Base-by-base conservation (phyloP, 2,888 invertebrate genomes). In the Bimastos eiseni region DNA sequence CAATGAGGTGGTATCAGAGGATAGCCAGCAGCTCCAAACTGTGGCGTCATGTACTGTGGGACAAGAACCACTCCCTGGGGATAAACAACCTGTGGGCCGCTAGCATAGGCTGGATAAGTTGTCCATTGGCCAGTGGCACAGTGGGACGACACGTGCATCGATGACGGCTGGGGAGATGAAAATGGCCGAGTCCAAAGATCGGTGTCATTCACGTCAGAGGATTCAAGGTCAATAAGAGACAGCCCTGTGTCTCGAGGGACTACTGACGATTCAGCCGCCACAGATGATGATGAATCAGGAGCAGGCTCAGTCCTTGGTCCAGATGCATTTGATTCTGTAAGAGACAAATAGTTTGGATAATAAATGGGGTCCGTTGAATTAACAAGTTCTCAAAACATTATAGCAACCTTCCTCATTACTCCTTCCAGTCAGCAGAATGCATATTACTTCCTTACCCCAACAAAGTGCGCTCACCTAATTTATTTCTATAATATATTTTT, bases 221-320 rank as follows among this genome's bases (percentile, higher is more conserved):
- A 86, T 33, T 86, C 86, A 24, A 86, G 86, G 86, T 86, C 86
- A 86, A 86, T 86, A 11, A 86, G 86, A 86, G 86, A 86, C 86
- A 4, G n/a, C 17, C 37, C 86, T 86, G 33, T 36, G 36, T 36
- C 34, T 21, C n/a, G 24, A 36, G 86, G n/a, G 86, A 86, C 36
- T 6, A 86, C n/a, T 86, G 86, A 36, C 8, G 86, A 17, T 86
- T 34, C 86, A 21, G n/a, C 13, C 19, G 37, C 13, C 6, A 24
- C 34, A 86, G 30, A 41, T 41, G 86, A 37, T 34, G 86, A 70
- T n/a, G 70, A 70, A n/a, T 70, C 30, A 70, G 70, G 13, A n/a
- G 70, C 70, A 70, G 70, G 36, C 24, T 86, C 36, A 86, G 34
- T 86, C 19, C 86, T 37, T 36, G 86, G 37, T 86, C 36, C 19